Conservation (phyloP, 2,888 invertebrate species). For the Boloria selene region DNA sequence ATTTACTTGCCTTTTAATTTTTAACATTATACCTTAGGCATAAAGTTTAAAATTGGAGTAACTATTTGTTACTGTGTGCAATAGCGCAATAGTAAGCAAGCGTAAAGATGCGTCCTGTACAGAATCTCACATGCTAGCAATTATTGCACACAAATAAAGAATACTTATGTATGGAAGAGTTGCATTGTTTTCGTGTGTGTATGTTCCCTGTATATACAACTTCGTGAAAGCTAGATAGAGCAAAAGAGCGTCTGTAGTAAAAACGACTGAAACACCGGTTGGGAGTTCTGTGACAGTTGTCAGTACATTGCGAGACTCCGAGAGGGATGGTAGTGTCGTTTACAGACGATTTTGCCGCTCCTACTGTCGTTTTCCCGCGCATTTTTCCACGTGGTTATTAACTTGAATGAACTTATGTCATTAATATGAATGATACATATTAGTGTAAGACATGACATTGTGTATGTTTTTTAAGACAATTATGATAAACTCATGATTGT, state of each 20-base stretch:
- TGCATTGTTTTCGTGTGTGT: constrained; percentile 66
- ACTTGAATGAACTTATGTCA: constrained; percentile 35
- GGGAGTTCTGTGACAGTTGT: constrained; percentile 66
- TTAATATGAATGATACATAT: constrained; percentile 1
- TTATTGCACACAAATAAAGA: constrained; percentile 50
- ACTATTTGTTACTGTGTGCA: constrained; percentile 60
- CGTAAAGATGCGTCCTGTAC: constrained; percentile 56
- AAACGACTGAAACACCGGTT: constrained; percentile 67
- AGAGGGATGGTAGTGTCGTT: constrained; percentile 70
- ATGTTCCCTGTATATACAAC: constrained; percentile 57
- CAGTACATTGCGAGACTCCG: constrained; percentile 67
- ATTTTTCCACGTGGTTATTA: constrained; percentile 59
- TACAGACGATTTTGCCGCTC: constrained; percentile 57
- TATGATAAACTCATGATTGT: constrained; percentile 66
- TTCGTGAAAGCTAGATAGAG: constrained; percentile 74
- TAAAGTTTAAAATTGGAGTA: constrained; percentile 52
- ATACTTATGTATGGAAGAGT: constrained; percentile 51
- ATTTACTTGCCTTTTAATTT: constrained; percentile 47
- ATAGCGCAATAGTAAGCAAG: constrained; percentile 44
- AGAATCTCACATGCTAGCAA: constrained; percentile 39
- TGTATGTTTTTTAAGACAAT: constrained; percentile 48
- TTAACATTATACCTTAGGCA: constrained; percentile 25
- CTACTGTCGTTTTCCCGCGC: constrained; percentile 70
- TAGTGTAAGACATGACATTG: constrained; percentile 52
- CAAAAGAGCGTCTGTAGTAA: constrained; percentile 69